A percentile compares a stretch with the other conserved stretches of the same genome.
Conservation (phyloP, 2,888 invertebrate genomes). For the Luffia ferchaultella region DNA sequence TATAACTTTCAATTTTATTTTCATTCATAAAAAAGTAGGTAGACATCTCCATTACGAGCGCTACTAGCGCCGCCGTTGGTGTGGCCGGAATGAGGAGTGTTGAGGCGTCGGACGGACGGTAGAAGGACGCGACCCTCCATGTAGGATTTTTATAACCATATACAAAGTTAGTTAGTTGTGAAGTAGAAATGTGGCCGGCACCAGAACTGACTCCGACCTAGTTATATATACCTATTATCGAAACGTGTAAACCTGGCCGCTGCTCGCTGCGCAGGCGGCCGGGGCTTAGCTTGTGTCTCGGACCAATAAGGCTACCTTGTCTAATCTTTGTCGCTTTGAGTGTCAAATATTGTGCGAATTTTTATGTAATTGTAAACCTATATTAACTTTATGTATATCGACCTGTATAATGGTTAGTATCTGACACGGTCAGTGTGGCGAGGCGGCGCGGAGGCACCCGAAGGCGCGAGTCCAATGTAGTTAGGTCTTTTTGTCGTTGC, state of each 20-base stretch:
- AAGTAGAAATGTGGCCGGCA: not conserved
- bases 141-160: not conserved
- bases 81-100: no score
- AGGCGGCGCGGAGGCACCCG: no score
- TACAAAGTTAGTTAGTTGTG: not conserved
- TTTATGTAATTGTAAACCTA: constrained; percentile 56
- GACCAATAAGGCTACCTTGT: constrained; percentile 56
- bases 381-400: constrained; percentile 53
- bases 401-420: constrained; percentile 63
- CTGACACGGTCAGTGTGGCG: no score
- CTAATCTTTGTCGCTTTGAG: constrained; percentile 61
- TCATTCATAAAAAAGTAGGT: no score
- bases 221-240: not conserved
- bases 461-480: no score
- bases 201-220: not conserved
- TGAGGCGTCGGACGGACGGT: not conserved
- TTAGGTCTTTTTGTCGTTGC: no score
- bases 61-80: no score
- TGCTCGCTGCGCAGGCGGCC: not conserved
- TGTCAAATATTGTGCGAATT: constrained; percentile 64
- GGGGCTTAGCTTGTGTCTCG: constrained; percentile 62
- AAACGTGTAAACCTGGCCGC: no score
- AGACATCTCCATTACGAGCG: no score
- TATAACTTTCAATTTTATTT: no score
- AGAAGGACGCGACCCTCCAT: not conserved